Base-by-base conservation (phyloP, 2,113 vertebrate species). In the Paradoxurus hermaphroditus region DNA sequence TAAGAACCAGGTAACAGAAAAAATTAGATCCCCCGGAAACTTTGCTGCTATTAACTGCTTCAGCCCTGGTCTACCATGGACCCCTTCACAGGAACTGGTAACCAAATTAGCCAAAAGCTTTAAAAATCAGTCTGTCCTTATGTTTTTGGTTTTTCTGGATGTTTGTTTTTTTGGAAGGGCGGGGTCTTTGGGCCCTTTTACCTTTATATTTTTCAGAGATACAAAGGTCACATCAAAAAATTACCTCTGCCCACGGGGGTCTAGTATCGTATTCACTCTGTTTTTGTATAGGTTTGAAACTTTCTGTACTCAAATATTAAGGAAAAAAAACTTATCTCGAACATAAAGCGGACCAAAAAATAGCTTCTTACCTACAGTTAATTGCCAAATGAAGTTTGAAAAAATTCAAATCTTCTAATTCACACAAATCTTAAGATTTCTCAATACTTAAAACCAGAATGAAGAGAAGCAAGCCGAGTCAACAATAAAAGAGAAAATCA, bases 351-450 rank as follows among this genome's bases (percentile, higher is more conserved):
- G 59, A 91, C 25, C 44, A 39, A 4, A 79, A 86, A 95, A 77
- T 8, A 68, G 59, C 34, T 85, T 85, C 91, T 89, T 85, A 82
- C 41, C 82, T 65, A 25, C 16, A 85, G 36, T 19, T 83, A 59
- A 96, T 79, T 67, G 51, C 46, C 94, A 95, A 96, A 78, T 53
- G 62, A 92, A 95, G 89, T 89, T 53, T 72, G 59, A 36, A 72
- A 84, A 95, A 88, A 91, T 51, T 23, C 84, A 41, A 89, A 89
- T 59, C 39, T 53, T 87, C 91, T 86, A 90, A 95, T 77, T 97
- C 84, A 95, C 68, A 70, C 56, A 95, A 51, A 81, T 90, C 85
- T 94, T 51, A 84, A 72, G 56, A 90, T 18, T 85, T 95, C 68
- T 90, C 31, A 79, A 92, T 91, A 85, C 65, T 86, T 85, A 91